Evolutionary conservation across 2,888 invertebrate genomes (phyloP).

Genomic region (Cheilosia grossa): DNA sequence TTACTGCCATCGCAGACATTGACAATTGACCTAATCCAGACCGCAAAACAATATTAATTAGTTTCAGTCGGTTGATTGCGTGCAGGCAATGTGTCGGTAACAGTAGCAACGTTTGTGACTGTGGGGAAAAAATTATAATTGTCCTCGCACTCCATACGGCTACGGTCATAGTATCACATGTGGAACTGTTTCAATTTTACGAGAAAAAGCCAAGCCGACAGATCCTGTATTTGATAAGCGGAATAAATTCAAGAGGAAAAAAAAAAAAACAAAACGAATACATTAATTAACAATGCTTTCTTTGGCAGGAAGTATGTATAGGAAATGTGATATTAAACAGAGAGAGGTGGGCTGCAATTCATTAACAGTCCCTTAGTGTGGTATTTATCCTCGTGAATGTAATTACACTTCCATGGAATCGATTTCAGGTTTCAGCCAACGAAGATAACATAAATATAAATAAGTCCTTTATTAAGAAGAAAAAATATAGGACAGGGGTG

Average conservation of each 20-base stretch:
- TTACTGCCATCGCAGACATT: background rate
- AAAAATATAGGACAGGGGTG: no score
- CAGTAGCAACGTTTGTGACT: background rate
- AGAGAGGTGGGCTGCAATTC: background rate
- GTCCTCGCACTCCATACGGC: no score
- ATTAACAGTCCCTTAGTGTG: slow-evolving; percentile 3
- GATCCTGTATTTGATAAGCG: slow-evolving; percentile 8
- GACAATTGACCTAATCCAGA: slow-evolving; percentile 5
- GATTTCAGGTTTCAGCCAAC: background rate
- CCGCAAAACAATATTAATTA: slow-evolving; percentile 15
- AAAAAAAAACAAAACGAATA: no score
- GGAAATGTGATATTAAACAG: background rate
- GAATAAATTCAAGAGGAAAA: background rate
- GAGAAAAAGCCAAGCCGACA: background rate
- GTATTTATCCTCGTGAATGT: background rate
- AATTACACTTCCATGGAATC: slow-evolving; percentile 8
- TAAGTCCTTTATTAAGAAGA: no score
- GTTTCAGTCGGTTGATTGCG: slow-evolving; percentile 12
- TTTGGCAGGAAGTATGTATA: background rate
- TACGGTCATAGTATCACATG: no score
- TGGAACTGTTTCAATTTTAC: background rate
- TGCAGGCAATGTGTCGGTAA: slow-evolving; percentile 15
- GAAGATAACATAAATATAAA: background rate
- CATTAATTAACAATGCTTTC: slow-evolving; percentile 31
- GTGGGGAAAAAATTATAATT: background rate